phyloP scores from a whole-genome alignment of 2,888 invertebrate genomes.

The Cheilosia grossa region DNA sequence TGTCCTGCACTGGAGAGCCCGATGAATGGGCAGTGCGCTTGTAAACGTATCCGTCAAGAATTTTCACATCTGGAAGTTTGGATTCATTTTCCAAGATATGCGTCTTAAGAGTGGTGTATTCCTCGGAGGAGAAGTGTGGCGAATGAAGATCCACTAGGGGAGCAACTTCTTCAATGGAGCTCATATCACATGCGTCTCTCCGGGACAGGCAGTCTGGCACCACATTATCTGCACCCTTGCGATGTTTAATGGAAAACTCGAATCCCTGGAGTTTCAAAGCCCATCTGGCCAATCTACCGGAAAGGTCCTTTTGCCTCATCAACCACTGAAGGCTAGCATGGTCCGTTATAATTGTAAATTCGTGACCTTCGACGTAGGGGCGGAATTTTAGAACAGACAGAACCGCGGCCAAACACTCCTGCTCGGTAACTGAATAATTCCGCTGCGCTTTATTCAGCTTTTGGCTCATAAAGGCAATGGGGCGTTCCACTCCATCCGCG shows the following conservation, averaged over 20 bases:
- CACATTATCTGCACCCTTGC: constrained; percentile 75
- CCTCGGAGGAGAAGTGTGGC: too few species aligned
- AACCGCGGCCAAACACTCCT: constrained; percentile 52
- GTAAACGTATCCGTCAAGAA: too few species aligned
- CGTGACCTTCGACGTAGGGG: constrained; percentile 59
- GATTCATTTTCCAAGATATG: too few species aligned
- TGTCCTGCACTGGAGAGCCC: too few species aligned
- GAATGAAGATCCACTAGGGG: too few species aligned
- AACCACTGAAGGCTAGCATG: constrained; percentile 77
- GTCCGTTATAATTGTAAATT: constrained; percentile 74
- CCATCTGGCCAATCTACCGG: constrained; percentile 77
- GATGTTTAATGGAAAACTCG: constrained; percentile 71
- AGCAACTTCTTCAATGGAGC: background rate
- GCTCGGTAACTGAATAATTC: constrained; percentile 17
- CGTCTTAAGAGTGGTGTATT: too few species aligned
- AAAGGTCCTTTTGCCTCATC: constrained; percentile 76
- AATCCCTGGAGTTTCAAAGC: constrained; percentile 75
- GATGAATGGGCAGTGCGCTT: too few species aligned
- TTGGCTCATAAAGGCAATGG: constrained; percentile 24
- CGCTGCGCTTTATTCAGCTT: constrained; percentile 32
- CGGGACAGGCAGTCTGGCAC: constrained; percentile 77
- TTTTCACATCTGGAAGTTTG: too few species aligned
- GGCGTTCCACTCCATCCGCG: constrained; percentile 18
- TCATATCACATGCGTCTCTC: constrained; percentile 34
- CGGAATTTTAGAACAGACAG: constrained; percentile 46